These are phyloP conservation scores for Ligdia adustata DNA, from an alignment of 2,888 invertebrate species.

Conservation along the genomic window DNA sequence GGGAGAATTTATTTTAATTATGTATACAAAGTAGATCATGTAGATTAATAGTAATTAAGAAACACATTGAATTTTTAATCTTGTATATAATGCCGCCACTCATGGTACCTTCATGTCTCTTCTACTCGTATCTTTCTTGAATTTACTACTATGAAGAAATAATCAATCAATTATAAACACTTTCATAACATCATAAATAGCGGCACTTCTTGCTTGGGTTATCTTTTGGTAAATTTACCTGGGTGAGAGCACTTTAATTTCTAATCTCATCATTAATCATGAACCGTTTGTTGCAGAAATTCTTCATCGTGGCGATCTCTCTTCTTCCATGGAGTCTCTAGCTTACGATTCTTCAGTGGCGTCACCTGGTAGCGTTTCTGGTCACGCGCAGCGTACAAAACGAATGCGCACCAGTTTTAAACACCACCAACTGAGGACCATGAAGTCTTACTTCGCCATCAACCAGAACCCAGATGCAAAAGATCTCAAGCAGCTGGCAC, in stretches of 20 bases:
- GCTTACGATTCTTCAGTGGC: conserved; percentile 90
- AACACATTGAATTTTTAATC: conserved; percentile 1
- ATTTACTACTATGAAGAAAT: too few relatives aligned
- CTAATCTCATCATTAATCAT: too few relatives aligned
- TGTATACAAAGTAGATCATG: conserved; percentile 10
- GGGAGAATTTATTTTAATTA: conserved; percentile 25
- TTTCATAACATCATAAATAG: too few relatives aligned
- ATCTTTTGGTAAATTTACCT: too few relatives aligned
- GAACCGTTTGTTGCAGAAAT: conserved; percentile 87
- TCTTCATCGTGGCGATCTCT: conserved; percentile 88
- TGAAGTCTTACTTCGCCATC: conserved; percentile 99
- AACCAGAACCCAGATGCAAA: conserved; percentile 99
- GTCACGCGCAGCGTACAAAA: conserved; percentile 90
- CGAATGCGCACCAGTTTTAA: conserved; percentile 99
- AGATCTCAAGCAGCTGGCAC: conserved; percentile 98
- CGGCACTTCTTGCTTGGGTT: too few relatives aligned
- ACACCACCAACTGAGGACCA: conserved; percentile 98
- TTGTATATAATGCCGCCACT: neutral
- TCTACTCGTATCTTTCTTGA: too few relatives aligned
- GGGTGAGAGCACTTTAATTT: too few relatives aligned
- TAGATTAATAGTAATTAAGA: conserved; percentile 7
- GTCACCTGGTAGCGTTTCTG: conserved; percentile 86
- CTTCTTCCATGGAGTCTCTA: conserved; percentile 90
- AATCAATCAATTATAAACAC: too few relatives aligned
- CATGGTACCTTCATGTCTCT: too few relatives aligned